Base-by-base conservation (phyloP, 2,797 vertebrate species). In the Ambastaia sidthimunki region DNA sequence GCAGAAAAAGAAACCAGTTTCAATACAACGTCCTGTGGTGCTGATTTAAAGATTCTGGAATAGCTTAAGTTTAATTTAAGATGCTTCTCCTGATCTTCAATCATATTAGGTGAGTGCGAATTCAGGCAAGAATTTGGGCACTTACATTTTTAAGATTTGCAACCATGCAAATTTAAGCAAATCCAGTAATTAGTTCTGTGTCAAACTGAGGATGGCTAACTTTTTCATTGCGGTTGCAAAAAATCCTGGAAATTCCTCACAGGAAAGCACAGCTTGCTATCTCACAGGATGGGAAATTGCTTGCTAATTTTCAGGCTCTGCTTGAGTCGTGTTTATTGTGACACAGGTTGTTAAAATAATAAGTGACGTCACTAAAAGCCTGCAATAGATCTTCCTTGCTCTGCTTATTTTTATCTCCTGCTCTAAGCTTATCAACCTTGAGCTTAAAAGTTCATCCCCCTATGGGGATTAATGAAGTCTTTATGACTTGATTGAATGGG, bases 11-110 rank as follows among this genome's bases (percentile, higher is more conserved):
- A 52, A 63, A 34, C 3, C 25, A 5, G 59, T 21, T 44, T 52
- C 7, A 37, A 34, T 71, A 50, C 28, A 37, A 66, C 54, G 47
- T 28, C 47, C 62, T 54, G 48, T 18, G 60, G 60, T 25, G 73
- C 60, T 23, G 59, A 75, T 65, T 65, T 28, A 54, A 75, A 75
- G 60, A 75, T 65, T 7, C 60, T 18, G 13, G 19, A 13, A 52
- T 65, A 54, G 28, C 28, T 75, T 52, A 37, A 28, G 60, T 9
- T 57, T 63, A 44, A 74, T 57, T 41, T 41, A 41, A 41, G 0
- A 65, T 3, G 44, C 23, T 65, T 65, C 52, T 11, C 28, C 25
- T 52, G 47, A 23, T 54, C 59, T 74, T 74, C n/a, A 52, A 23
- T 74, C 44, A 34, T 11, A 65, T 10, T 55, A 9, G 52, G 19